These are phyloP conservation scores for Goniozus legneri DNA, from an alignment of 1,140 invertebrate genomes.

Conservation along the genomic window DNA sequence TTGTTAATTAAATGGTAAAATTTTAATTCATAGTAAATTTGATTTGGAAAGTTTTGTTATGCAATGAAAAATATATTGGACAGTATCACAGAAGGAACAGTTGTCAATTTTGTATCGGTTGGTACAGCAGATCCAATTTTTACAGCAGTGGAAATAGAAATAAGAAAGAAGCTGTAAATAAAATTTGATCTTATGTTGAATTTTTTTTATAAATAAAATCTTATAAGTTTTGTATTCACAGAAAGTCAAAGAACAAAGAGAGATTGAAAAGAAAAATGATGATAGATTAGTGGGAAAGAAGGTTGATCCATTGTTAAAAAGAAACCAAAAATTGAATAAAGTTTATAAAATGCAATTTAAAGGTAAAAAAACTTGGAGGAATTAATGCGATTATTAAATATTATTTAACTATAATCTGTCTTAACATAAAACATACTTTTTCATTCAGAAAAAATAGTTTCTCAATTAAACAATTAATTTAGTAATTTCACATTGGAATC, in stretches of 20 bases:
- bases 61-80: slow-evolving; percentile 73
- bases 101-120: slow-evolving; percentile 36
- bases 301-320: slow-evolving; percentile 62
- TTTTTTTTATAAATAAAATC: not conserved
- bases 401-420: not conserved
- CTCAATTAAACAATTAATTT: slow-evolving; percentile 33
- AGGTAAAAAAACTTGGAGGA: slow-evolving; percentile 65
- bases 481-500: slow-evolving; percentile 28
- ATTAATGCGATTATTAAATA: slow-evolving; percentile 35
- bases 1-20: slow-evolving; percentile 70
- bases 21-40: too few species aligned
- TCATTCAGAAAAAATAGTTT: slow-evolving; percentile 40
- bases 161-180: slow-evolving; percentile 51
- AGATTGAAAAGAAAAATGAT: slow-evolving; percentile 40
- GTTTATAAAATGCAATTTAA: slow-evolving; percentile 71
- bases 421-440: slow-evolving; percentile 1
- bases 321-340: slow-evolving; percentile 70
- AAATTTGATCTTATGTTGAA: slow-evolving; percentile 5
- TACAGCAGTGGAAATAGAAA: slow-evolving; percentile 56
- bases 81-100: slow-evolving; percentile 47
- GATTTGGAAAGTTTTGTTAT: slow-evolving; percentile 77
- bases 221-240: slow-evolving; percentile 14
- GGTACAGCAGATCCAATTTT: slow-evolving; percentile 51
- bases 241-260: slow-evolving; percentile 40
- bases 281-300: slow-evolving; percentile 54